A percentile compares a stretch with the other conserved stretches of the same genome.
Evolutionary conservation across 2,797 vertebrate species (phyloP).

Genomic region (Glossophaga mutica): DNA sequence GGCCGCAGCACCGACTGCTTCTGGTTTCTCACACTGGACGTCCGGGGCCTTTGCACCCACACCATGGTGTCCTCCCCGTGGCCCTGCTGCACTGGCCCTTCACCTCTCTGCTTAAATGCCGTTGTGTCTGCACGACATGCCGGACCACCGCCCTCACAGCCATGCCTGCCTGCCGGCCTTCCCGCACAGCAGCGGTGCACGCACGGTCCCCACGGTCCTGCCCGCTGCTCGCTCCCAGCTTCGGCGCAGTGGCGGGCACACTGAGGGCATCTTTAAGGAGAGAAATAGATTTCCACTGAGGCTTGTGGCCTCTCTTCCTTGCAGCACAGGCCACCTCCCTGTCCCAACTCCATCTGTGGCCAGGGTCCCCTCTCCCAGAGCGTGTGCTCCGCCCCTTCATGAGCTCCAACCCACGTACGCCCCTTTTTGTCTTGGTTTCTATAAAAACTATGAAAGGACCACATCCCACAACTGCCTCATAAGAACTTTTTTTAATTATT

Average conservation of each 20-base stretch:
- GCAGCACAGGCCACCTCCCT: background rate
- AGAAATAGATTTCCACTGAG: background rate
- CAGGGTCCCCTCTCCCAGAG: background rate
- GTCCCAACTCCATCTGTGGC: background rate
- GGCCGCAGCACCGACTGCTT: background rate
- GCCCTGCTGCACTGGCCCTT: background rate
- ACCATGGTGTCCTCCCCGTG: background rate
- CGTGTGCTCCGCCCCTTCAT: fast-evolving
- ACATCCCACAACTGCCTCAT: conserved; percentile 71
- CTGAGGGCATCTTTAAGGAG: background rate
- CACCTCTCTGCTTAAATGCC: background rate
- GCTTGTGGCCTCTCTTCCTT: background rate
- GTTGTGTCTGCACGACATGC: background rate
- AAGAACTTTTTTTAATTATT: conserved; percentile 81
- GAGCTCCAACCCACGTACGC: fast-evolving
- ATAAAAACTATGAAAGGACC: conserved; percentile 27
- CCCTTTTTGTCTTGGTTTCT: background rate
- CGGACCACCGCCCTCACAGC: fast-evolving
- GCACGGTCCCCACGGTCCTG: fast-evolving
- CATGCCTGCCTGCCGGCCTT: fast-evolving
- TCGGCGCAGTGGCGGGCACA: background rate
- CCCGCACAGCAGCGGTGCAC: background rate
- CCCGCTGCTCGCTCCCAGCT: background rate
- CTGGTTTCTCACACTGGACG: background rate
- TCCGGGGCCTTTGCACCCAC: background rate